phyloP scores from a whole-genome alignment of 2,888 invertebrate species.

The Eutolmus rufibarbis region DNA sequence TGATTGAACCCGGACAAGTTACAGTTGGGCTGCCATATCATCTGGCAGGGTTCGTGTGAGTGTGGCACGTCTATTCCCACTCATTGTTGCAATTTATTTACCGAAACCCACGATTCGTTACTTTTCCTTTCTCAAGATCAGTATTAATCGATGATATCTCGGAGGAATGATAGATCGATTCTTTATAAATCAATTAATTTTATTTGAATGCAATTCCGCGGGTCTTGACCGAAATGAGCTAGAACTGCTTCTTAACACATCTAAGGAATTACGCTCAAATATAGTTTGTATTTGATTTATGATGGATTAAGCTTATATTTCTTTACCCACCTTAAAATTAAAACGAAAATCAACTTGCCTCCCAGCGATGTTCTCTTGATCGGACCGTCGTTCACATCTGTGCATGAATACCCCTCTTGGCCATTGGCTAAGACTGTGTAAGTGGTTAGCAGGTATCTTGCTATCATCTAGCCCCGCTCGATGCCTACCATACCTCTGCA shows the following conservation, averaged over 20 bases:
- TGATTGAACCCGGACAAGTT: background rate
- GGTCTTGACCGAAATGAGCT: background rate
- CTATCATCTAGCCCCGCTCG: background rate
- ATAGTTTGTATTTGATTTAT: slow-evolving; percentile 17
- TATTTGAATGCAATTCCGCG: slow-evolving; percentile 24
- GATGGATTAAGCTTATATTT: slow-evolving; percentile 34
- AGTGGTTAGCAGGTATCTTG: slow-evolving; percentile 7
- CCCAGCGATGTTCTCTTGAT: background rate
- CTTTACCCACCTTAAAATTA: slow-evolving; percentile 17
- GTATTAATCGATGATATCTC: slow-evolving; percentile 16
- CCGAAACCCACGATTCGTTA: slow-evolving; percentile 1
- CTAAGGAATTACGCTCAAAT: slow-evolving; percentile 1
- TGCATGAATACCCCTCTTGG: background rate
- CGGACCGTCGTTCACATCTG: background rate
- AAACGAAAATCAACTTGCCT: slow-evolving; percentile 13
- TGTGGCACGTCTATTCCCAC: background rate
- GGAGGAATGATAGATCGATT: slow-evolving; percentile 23
- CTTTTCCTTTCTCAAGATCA: slow-evolving; percentile 20
- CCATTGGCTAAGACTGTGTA: slow-evolving; percentile 5
- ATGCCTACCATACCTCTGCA: background rate
- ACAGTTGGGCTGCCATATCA: slow-evolving; percentile 5
- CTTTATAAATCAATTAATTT: slow-evolving; percentile 36
- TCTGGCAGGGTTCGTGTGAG: background rate
- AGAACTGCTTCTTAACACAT: slow-evolving; percentile 2
- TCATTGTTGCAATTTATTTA: background rate